These are phyloP conservation scores for Propithecus deckenii DNA, from an alignment of 2,797 vertebrate species.

Conservation along the genomic window DNA sequence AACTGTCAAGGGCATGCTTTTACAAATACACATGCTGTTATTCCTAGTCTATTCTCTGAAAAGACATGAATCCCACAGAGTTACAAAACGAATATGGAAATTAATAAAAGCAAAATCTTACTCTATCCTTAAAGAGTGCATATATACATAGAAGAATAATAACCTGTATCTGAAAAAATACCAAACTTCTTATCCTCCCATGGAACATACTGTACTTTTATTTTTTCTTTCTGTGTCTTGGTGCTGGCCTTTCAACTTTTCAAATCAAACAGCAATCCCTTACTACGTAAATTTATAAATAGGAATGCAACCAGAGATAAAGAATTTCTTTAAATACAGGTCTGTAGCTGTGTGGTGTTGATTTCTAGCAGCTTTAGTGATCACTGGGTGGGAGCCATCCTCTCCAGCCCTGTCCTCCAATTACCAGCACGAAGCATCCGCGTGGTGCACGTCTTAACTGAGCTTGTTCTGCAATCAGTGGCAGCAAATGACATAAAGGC, in stretches of 20 bases:
- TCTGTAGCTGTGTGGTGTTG: conserved; percentile 10
- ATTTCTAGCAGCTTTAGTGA: not conserved
- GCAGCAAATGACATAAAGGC: not conserved
- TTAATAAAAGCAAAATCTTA: not conserved
- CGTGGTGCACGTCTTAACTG: fast-evolving
- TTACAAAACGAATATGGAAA: not conserved
- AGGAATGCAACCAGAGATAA: conserved; percentile 33
- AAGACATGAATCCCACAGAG: not conserved
- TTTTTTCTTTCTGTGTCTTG: not conserved
- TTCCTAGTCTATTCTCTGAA: not conserved
- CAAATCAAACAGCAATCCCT: conserved; percentile 37
- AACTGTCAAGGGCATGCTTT: conserved; percentile 22
- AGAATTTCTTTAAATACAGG: conserved; percentile 3
- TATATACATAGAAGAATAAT: not conserved
- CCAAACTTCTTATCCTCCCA: not conserved
- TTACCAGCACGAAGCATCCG: not conserved
- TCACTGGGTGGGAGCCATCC: not conserved
- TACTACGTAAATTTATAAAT: conserved; percentile 23
- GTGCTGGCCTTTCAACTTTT: conserved; percentile 40
- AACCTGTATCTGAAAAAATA: not conserved
- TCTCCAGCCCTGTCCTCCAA: not conserved
- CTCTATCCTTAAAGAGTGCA: not conserved
- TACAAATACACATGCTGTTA: conserved; percentile 12
- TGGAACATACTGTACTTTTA: not conserved
- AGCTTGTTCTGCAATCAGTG: not conserved